phyloP scores from a whole-genome alignment of 2,113 vertebrate species.

The Rhabdornis inornatus region DNA sequence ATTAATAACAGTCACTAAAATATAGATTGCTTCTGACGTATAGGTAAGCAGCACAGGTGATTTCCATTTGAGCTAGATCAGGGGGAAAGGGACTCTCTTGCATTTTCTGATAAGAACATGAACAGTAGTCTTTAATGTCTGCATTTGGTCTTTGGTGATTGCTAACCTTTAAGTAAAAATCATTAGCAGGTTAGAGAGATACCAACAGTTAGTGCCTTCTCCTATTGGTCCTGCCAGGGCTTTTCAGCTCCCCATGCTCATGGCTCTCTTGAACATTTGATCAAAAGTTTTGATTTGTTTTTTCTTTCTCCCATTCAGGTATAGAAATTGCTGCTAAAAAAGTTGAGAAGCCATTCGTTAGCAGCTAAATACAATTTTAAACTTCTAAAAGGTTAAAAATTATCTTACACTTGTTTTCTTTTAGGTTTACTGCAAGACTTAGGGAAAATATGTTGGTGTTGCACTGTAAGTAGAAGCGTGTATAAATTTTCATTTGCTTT shows the following conservation, averaged over 20 bases:
- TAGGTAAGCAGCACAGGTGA: background rate
- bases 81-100: background rate
- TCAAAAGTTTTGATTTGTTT: background rate
- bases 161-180: background rate
- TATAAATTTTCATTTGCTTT: background rate
- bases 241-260: background rate
- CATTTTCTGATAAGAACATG: background rate
- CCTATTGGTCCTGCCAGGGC: background rate
- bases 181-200: background rate
- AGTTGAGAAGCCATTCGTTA: background rate
- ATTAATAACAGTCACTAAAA: background rate
- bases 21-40: background rate
- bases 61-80: background rate
- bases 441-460: background rate
- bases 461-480: rapidly evolving
- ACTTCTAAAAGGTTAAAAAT: background rate
- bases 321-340: background rate
- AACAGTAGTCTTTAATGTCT: background rate
- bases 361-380: background rate
- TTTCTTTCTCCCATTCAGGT: background rate
- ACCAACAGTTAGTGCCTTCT: background rate
- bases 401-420: background rate
- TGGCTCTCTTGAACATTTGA: background rate
- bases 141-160: background rate
- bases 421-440: background rate